These are phyloP conservation scores for Phrynosoma platyrhinos DNA, from an alignment of 2,113 vertebrate species.

Conservation along the genomic window DNA sequence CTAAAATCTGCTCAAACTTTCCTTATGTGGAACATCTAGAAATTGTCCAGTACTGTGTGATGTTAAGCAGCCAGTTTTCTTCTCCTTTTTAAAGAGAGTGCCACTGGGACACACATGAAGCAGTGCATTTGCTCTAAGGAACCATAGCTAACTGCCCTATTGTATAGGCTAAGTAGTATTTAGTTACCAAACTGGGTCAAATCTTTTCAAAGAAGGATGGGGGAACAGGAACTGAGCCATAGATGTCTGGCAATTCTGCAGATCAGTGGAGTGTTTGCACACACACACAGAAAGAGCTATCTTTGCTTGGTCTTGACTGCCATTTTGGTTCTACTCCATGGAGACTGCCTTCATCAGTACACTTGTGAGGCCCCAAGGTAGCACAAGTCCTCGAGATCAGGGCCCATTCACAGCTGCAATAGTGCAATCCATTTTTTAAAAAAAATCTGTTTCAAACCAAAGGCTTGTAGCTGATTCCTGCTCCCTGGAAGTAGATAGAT, in stretches of 20 bases:
- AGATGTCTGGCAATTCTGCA: background rate
- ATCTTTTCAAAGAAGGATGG: background rate
- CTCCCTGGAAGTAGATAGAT: background rate
- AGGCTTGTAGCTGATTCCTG: background rate
- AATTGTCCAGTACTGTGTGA: background rate
- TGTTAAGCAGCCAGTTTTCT: background rate
- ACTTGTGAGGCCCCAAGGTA: background rate
- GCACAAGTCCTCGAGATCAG: background rate
- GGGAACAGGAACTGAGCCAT: background rate
- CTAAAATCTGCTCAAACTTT: background rate
- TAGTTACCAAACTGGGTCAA: background rate
- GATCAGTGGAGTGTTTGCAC: background rate
- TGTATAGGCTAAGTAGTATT: background rate
- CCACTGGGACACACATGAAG: background rate
- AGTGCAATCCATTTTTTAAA: background rate
- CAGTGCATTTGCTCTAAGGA: background rate
- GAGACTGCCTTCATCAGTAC: background rate
- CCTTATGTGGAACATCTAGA: background rate
- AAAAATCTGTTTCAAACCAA: background rate
- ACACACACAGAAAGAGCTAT: background rate
- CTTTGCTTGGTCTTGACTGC: background rate
- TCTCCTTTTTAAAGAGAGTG: background rate
- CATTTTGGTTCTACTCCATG: background rate
- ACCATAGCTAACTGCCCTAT: background rate
- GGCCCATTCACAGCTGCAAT: background rate